phyloP scores from a whole-genome alignment of 2,888 invertebrate genomes.

The Drosophila mimetica region DNA sequence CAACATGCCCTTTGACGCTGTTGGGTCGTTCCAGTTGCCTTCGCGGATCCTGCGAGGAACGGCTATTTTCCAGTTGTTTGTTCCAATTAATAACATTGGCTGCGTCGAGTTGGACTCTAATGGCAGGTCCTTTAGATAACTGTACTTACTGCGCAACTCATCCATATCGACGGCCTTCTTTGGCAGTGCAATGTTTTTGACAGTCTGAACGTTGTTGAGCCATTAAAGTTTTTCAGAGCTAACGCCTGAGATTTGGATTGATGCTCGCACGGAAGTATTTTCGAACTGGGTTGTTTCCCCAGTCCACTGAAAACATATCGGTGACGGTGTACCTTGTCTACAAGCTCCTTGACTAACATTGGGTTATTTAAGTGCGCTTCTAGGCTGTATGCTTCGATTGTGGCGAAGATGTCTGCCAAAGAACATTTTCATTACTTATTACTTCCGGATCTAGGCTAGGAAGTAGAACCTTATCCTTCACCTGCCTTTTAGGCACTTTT shows the following conservation, averaged over 20 bases:
- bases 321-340: too few species aligned
- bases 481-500: too few species aligned
- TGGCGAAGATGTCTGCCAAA: background rate
- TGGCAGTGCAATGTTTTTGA: background rate
- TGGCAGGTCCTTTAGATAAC: background rate
- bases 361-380: constrained; percentile 4
- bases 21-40: too few species aligned
- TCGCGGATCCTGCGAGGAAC: too few species aligned
- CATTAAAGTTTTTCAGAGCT: background rate
- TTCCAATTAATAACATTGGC: too few species aligned
- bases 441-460: too few species aligned
- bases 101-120: background rate
- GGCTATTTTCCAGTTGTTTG: too few species aligned
- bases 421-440: too few species aligned
- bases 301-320: background rate
- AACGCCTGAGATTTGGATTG: background rate
- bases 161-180: too few species aligned
- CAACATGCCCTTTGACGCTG: too few species aligned
- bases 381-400: background rate
- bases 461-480: too few species aligned
- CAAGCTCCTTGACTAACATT: too few species aligned
- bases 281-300: background rate
- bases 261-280: background rate
- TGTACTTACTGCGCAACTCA: background rate
- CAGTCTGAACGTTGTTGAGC: background rate